phyloP scores from a whole-genome alignment of 2,113 vertebrate genomes.

The Ptychochromis oligacanthus region DNA sequence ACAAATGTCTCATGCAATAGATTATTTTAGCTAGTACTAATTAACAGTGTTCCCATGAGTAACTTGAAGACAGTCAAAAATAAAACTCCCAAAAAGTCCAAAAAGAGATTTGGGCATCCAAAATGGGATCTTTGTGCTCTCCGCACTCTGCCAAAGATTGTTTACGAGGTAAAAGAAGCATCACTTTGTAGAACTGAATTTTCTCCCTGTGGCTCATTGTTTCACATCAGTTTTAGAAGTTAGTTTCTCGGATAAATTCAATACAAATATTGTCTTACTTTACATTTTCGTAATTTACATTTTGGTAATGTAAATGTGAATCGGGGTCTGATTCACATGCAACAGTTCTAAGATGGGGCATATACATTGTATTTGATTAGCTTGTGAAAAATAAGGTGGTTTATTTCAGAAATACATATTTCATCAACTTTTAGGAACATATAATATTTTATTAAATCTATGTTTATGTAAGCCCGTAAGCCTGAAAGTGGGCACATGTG shows the following conservation, averaged over 20 bases:
- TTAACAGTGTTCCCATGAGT: not conserved
- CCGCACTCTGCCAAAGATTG: not conserved
- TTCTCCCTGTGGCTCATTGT: not conserved
- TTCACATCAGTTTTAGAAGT: not conserved
- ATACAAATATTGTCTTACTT: not conserved
- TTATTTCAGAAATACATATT: not conserved
- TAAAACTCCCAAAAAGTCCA: not conserved
- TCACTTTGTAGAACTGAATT: not conserved
- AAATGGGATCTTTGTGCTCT: not conserved
- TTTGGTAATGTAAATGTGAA: too few relatives aligned
- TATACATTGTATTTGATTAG: not conserved
- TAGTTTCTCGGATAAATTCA: not conserved
- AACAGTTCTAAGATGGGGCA: not conserved
- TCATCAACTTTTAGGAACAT: not conserved
- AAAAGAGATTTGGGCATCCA: not conserved
- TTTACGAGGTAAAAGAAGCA: not conserved
- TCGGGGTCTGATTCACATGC: too few relatives aligned
- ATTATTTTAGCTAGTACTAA: not conserved
- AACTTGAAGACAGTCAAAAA: not conserved
- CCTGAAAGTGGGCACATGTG: too few relatives aligned
- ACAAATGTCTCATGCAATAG: not conserved
- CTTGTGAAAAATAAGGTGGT: not conserved
- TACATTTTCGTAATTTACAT: too few relatives aligned
- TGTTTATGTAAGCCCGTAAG: not conserved
- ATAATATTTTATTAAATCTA: not conserved